phyloP scores from a whole-genome alignment of 2,797 vertebrate species.

The Melanotaenia pygmaea region DNA sequence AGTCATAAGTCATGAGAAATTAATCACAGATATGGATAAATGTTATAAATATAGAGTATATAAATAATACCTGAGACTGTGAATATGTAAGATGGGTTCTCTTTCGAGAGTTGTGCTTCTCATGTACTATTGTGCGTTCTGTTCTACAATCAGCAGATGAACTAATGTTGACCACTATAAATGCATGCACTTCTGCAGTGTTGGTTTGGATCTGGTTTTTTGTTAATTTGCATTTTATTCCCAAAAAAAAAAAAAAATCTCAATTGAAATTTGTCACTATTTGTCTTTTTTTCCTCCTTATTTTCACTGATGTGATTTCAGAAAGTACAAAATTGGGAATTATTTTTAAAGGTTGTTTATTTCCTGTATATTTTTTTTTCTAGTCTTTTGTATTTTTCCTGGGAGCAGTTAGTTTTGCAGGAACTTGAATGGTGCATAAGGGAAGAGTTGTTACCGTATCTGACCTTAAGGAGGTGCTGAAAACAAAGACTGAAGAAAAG shows the following conservation, averaged over 20 bases:
- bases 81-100: constrained; percentile 83
- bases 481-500: constrained; percentile 75
- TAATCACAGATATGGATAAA: constrained; percentile 75
- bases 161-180: constrained; percentile 82
- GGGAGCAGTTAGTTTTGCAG: constrained; percentile 70
- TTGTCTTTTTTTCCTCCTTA: constrained; percentile 6
- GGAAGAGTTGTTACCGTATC: constrained; percentile 72
- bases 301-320: constrained; percentile 61
- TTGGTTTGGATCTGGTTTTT: constrained; percentile 66
- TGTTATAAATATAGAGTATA: constrained; percentile 83
- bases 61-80: constrained; percentile 86
- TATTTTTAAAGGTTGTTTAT: constrained; percentile 44
- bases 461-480: constrained; percentile 80
- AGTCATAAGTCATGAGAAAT: constrained; percentile 72
- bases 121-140: constrained; percentile 80
- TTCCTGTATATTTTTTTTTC: constrained; percentile 34
- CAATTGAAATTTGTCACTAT: constrained; percentile 41
- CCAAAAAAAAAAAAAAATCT: constrained; percentile 34
- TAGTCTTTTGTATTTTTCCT: constrained; percentile 42
- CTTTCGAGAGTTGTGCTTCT: constrained; percentile 76
- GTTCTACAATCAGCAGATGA: constrained; percentile 79
- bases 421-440: constrained; percentile 59
- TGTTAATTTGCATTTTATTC: constrained; percentile 45
- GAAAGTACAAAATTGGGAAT: constrained; percentile 45
- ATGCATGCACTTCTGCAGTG: constrained; percentile 85